Conservation (phyloP, 1,140 invertebrate genomes). For the Zaprionus gabonicus region DNA sequence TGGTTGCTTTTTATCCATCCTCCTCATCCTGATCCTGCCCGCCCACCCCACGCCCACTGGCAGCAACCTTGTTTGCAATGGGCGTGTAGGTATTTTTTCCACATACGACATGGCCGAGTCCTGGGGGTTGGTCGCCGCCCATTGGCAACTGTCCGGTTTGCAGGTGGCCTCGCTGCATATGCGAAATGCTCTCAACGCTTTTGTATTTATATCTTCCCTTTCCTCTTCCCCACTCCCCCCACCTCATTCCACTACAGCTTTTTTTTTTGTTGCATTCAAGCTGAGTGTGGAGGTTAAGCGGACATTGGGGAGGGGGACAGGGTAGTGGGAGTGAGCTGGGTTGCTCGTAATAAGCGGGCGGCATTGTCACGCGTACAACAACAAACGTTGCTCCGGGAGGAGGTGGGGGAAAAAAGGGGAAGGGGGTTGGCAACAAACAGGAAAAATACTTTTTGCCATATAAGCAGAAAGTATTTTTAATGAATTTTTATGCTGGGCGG, state of each 20-base stretch:
- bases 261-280: slow-evolving; percentile 39
- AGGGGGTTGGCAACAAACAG: slow-evolving; percentile 53
- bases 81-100: slow-evolving; percentile 58
- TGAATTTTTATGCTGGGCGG: slow-evolving; percentile 66
- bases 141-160: slow-evolving; percentile 79
- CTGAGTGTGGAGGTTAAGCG: slow-evolving; percentile 25
- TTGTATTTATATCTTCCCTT: slow-evolving; percentile 44
- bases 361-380: slow-evolving; percentile 64
- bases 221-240: background rate
- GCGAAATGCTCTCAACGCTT: slow-evolving; percentile 58
- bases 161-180: slow-evolving; percentile 72
- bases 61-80: slow-evolving; percentile 70
- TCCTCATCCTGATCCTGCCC: background rate
- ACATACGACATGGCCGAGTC: slow-evolving; percentile 46
- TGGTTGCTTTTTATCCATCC: slow-evolving; percentile 24
- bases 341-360: slow-evolving; percentile 63
- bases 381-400: background rate
- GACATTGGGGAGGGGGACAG: no score
- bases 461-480: slow-evolving; percentile 78
- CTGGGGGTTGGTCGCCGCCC: slow-evolving; percentile 75
- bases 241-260: background rate
- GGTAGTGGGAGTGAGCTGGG: background rate
- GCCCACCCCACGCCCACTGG: slow-evolving; percentile 2
- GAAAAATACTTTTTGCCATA: slow-evolving; percentile 60
- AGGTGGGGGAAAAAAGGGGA: background rate